phyloP scores from a whole-genome alignment of 2,797 vertebrate genomes.

The Pangasius krempfi region DNA sequence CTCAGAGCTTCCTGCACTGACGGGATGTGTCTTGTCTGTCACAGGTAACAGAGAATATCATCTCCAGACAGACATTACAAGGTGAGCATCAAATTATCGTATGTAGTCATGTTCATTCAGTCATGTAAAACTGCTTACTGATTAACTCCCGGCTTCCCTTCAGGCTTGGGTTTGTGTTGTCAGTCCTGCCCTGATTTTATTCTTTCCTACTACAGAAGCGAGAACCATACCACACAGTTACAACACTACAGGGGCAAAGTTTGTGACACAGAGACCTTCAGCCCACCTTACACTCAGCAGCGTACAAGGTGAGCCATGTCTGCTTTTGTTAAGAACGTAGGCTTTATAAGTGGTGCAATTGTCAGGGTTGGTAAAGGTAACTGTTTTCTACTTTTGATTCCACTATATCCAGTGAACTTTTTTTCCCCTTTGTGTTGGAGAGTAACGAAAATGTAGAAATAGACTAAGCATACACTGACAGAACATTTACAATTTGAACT shows the following conservation, averaged over 20 bases:
- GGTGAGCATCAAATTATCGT: conserved; percentile 70
- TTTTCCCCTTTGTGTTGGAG: background rate
- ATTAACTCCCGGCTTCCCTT: background rate
- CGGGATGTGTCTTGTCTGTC: conserved; percentile 37
- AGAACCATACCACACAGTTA: conserved; percentile 74
- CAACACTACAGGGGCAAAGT: conserved; percentile 75
- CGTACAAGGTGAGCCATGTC: conserved; percentile 62
- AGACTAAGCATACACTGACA: background rate
- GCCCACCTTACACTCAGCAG: conserved; percentile 80
- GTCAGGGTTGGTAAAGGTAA: background rate
- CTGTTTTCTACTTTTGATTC: background rate
- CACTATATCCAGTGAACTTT: background rate
- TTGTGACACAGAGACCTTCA: conserved; percentile 74
- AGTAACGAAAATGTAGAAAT: background rate
- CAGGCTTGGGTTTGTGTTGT: background rate
- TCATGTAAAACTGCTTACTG: background rate
- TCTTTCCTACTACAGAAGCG: conserved; percentile 65
- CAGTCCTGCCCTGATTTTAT: conserved; percentile 19
- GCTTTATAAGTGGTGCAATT: background rate
- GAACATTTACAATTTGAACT: background rate
- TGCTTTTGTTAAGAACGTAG: background rate
- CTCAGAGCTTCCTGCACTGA: conserved; percentile 30
- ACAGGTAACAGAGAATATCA: conserved; percentile 82
- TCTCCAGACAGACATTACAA: conserved; percentile 77
- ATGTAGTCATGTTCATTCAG: background rate